These are phyloP conservation scores for Phyllostomus discolor DNA, from an alignment of 2,113 vertebrate species.

Conservation along the genomic window DNA sequence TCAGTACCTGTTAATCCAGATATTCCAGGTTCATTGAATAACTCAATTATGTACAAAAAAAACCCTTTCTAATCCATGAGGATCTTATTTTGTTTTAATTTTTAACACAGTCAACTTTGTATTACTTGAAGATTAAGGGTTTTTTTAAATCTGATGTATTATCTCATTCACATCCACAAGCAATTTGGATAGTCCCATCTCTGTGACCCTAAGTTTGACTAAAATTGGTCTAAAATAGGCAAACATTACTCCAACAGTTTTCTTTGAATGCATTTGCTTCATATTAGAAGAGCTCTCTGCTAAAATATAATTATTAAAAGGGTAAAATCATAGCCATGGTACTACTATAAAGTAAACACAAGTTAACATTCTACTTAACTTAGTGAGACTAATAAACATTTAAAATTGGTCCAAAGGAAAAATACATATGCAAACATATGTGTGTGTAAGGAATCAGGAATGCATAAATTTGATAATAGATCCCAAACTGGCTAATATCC, in stretches of 20 bases:
- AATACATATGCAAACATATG: not conserved
- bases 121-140: not conserved
- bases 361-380: not conserved
- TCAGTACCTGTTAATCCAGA: not conserved
- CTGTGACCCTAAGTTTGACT: not conserved
- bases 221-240: not conserved
- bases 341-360: not conserved
- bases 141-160: not conserved
- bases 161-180: not conserved
- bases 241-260: not conserved
- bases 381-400: not conserved
- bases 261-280: not conserved
- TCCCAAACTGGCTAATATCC: not conserved
- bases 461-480: not conserved
- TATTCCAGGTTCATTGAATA: slow-evolving; percentile 15
- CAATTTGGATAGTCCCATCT: not conserved
- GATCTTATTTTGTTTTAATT: slow-evolving; percentile 7
- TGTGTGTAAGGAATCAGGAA: not conserved
- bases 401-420: not conserved
- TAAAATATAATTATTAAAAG: not conserved
- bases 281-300: not conserved
- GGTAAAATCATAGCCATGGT: not conserved
- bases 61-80: slow-evolving; percentile 24
- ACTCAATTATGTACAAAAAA: not conserved
- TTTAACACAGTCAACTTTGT: not conserved